Evolutionary conservation across 2,113 vertebrate genomes (phyloP).

Genomic region (Bufo bufo): DNA sequence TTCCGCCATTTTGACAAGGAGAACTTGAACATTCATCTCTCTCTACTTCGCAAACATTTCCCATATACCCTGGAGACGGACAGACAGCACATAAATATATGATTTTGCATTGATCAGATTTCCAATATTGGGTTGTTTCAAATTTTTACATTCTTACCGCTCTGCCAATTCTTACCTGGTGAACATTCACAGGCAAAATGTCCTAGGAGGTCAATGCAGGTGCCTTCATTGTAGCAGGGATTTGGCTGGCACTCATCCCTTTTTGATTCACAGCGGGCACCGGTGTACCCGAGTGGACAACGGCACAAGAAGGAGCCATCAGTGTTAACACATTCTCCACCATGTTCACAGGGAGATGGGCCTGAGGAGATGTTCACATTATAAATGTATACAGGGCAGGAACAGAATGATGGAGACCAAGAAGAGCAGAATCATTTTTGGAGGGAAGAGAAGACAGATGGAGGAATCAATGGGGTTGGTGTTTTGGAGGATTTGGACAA

Average conservation of each 20-base stretch:
- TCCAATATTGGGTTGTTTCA: background rate
- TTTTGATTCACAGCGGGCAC: slow-evolving; percentile 65
- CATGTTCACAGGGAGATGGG: slow-evolving; percentile 67
- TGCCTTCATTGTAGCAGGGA: slow-evolving; percentile 66
- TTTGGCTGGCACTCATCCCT: slow-evolving; percentile 69
- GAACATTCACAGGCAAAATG: slow-evolving; percentile 69
- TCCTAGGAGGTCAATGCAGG: slow-evolving; percentile 68
- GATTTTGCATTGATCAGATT: background rate
- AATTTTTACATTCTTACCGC: background rate
- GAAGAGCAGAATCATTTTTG: no score
- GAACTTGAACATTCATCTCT: slow-evolving; percentile 61
- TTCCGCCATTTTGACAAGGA: slow-evolving; percentile 66
- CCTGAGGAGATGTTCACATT: slow-evolving; percentile 51
- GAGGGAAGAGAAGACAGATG: background rate
- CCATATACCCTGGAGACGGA: slow-evolving; percentile 62
- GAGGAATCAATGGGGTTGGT: background rate
- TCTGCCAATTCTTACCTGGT: slow-evolving; percentile 61
- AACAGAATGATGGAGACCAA: no score
- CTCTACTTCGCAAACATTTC: slow-evolving; percentile 63
- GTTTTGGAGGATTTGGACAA: background rate
- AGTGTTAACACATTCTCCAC: slow-evolving; percentile 68
- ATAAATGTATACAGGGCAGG: background rate
- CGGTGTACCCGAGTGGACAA: slow-evolving; percentile 67
- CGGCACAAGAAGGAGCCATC: slow-evolving; percentile 69
- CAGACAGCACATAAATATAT: background rate